Evolutionary conservation across 2,113 vertebrate species (phyloP).

Genomic region (Aramus guarauna): DNA sequence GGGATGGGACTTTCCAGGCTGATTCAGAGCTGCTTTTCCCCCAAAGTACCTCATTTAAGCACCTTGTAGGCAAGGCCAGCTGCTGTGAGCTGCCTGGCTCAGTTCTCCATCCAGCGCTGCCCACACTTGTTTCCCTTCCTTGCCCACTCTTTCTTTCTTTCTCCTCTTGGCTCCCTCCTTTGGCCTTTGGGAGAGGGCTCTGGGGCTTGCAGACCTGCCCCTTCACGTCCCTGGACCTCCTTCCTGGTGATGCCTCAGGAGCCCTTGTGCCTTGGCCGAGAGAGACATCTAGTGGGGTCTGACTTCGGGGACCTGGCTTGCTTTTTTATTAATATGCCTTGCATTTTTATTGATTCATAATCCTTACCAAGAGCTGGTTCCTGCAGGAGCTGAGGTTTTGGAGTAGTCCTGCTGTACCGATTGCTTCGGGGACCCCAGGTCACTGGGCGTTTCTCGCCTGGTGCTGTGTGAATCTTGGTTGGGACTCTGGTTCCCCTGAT

Average conservation of each 20-base stretch:
- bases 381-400: background rate
- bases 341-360: background rate
- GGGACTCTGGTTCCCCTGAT: background rate
- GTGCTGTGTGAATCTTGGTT: rapidly evolving
- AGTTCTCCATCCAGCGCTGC: background rate
- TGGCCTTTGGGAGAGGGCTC: background rate
- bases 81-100: background rate
- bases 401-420: background rate
- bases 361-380: rapidly evolving
- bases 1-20: background rate
- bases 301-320: background rate
- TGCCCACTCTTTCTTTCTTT: background rate
- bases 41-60: background rate
- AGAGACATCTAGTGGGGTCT: conserved; percentile 17
- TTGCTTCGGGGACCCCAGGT: background rate
- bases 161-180: background rate
- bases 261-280: background rate
- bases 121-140: background rate
- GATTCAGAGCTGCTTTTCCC: background rate
- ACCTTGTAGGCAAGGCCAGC: background rate
- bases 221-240: background rate
- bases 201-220: background rate
- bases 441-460: too few species aligned
- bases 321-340: too few species aligned
- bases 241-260: background rate